Conservation (phyloP, 2,113 vertebrate genomes). For the Rhinolophus sinicus region DNA sequence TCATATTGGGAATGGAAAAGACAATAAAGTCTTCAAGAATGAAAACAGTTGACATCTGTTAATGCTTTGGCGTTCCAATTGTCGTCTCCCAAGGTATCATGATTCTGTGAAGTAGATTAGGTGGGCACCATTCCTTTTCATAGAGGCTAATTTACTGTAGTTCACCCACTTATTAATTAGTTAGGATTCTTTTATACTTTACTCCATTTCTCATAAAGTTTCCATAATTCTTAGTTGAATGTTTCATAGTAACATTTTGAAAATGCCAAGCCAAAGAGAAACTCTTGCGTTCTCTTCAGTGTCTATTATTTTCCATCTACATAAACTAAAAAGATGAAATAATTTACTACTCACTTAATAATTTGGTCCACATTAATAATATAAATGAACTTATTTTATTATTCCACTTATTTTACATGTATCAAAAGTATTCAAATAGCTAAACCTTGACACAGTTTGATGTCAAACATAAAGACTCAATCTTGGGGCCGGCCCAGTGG, state of each 20-base stretch:
- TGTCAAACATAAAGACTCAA: background rate
- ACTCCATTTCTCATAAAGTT: background rate
- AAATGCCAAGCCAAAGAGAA: background rate
- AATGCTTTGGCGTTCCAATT: background rate
- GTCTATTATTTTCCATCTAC: background rate
- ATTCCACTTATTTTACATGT: background rate
- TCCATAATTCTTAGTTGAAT: background rate
- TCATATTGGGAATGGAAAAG: background rate
- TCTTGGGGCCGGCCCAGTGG: no score
- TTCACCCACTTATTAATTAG: background rate
- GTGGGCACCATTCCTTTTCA: background rate
- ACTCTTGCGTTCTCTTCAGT: background rate
- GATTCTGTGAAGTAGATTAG: background rate
- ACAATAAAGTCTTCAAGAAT: background rate
- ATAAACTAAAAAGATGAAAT: background rate
- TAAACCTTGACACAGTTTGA: background rate
- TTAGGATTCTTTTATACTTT: background rate
- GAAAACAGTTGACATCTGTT: background rate
- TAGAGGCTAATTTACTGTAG: background rate
- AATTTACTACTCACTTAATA: background rate
- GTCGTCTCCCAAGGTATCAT: background rate
- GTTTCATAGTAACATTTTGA: background rate
- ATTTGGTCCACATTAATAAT: background rate
- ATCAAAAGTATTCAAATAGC: background rate
- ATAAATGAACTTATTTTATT: background rate